Evolutionary conservation across 2,797 vertebrate genomes (phyloP), one percentile per base, ranked within the genome.

Genomic region (Dipus sagitta): DNA sequence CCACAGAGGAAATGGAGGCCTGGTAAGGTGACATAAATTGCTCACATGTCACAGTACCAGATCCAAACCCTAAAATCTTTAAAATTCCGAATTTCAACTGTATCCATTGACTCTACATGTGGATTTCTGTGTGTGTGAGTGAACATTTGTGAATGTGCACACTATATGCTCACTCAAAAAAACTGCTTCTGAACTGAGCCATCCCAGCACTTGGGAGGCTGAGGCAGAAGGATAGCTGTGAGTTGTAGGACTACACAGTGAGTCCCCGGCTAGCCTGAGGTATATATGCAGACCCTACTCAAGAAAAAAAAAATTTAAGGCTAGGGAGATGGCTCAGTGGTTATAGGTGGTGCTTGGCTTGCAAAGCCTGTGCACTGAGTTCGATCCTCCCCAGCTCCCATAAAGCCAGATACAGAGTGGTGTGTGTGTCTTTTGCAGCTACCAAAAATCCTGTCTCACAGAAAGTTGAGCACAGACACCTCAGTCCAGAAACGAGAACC

Each of bases 171-270:
- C 26, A 32, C 14, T 77, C 12, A 4, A 62, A 95, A 88, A 58
- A 80, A 82, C 91, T 62, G 38, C 75, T 93, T 78, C 65, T 89
- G 34, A 92, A 71, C 34, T 82, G 34, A 42, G 58, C 81, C 30
- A 32, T 23, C 52, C n/a, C 11, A 32, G 18, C 21, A 32, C 30
- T 38, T 21, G 17, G 32, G 14, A n/a, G 34, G 32, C n/a, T 80
- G 24, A 32, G 20, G 14, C 21, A 26, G 78, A 47, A 47, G 47
- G 47, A 47, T 47, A 47, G 47, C 47, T 47, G 47, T 47, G 47
- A 47, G 47, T 47, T 47, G 18, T 32, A 62, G 58, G 23, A 21
- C 23, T 79, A 24, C 14, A 38, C 15, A 38, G 2, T 62, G 58
- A 80, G 12, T 13, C 26, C 62, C n/a, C 24, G 23, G n/a, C n/a